phyloP scores from a whole-genome alignment of 2,888 invertebrate genomes.

The Nymphalis polychloros region DNA sequence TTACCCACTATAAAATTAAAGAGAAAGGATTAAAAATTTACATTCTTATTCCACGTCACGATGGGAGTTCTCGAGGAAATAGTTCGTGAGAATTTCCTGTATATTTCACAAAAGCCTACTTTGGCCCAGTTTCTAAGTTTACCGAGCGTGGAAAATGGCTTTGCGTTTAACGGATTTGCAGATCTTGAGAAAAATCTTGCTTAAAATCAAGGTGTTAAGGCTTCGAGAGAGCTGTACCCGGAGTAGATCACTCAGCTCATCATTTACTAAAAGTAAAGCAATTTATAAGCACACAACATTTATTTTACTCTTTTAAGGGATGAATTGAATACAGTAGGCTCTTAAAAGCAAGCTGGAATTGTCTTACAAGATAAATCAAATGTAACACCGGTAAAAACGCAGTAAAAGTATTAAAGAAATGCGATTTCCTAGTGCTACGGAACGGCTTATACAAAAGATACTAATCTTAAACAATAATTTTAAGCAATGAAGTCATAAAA shows the following conservation, averaged over 20 bases:
- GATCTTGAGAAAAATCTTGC: conserved; percentile 55
- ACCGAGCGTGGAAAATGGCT: conserved; percentile 74
- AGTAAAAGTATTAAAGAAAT: too few species aligned
- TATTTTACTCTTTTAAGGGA: background rate
- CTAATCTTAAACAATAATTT: too few species aligned
- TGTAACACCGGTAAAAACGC: too few species aligned
- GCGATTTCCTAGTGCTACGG: too few species aligned
- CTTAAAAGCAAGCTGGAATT: too few species aligned
- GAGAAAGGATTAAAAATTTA: conserved; percentile 52
- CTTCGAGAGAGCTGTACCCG: conserved; percentile 19
- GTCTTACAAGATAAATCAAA: too few species aligned
- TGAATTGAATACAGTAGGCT: background rate
- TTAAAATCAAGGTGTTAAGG: conserved; percentile 35
- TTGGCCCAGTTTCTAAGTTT: conserved; percentile 78
- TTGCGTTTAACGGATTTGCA: conserved; percentile 69
- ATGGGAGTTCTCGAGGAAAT: conserved; percentile 59
- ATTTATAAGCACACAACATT: background rate
- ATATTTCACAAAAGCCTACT: conserved; percentile 75
- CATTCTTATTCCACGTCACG: conserved; percentile 65
- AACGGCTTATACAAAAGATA: too few species aligned
- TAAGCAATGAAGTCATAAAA: too few species aligned
- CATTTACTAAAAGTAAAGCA: background rate
- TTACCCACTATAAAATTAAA: conserved; percentile 39
- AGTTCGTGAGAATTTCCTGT: conserved; percentile 70
- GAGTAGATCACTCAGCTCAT: conserved; percentile 3